These are phyloP conservation scores for Peromyscus maniculatus DNA, from an alignment of 2,113 vertebrate genomes.

Conservation along the genomic window DNA sequence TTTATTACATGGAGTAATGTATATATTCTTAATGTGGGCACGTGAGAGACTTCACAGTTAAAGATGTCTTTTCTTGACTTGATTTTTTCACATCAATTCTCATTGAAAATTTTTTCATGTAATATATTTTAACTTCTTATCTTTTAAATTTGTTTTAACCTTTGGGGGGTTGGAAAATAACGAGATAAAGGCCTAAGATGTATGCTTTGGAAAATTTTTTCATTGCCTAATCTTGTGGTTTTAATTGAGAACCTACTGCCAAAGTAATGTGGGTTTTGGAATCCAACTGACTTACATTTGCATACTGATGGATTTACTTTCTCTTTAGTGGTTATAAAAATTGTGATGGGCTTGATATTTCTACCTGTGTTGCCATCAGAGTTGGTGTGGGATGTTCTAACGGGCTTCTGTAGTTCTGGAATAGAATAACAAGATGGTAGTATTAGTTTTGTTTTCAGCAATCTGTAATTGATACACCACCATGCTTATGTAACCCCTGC, in stretches of 20 bases:
- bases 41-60: not conserved
- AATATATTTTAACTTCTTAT: constrained; percentile 15
- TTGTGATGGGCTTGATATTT: not conserved
- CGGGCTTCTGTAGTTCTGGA: not conserved
- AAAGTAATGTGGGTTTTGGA: not conserved
- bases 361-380: not conserved
- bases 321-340: not conserved
- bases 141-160: not conserved
- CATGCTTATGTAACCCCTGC: not conserved
- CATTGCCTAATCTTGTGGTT: constrained; percentile 28
- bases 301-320: not conserved
- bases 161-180: constrained; percentile 3
- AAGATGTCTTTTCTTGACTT: not conserved
- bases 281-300: not conserved
- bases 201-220: not conserved
- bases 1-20: not conserved
- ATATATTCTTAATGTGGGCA: not conserved
- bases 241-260: not conserved
- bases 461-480: not conserved
- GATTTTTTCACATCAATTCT: not conserved
- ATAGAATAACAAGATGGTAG: not conserved
- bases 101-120: not conserved
- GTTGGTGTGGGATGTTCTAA: not conserved
- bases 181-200: constrained; percentile 44
- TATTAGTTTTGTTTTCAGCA: not conserved